These are phyloP conservation scores for Calameuta idolon DNA, from an alignment of 2,888 invertebrate species.

Conservation along the genomic window DNA sequence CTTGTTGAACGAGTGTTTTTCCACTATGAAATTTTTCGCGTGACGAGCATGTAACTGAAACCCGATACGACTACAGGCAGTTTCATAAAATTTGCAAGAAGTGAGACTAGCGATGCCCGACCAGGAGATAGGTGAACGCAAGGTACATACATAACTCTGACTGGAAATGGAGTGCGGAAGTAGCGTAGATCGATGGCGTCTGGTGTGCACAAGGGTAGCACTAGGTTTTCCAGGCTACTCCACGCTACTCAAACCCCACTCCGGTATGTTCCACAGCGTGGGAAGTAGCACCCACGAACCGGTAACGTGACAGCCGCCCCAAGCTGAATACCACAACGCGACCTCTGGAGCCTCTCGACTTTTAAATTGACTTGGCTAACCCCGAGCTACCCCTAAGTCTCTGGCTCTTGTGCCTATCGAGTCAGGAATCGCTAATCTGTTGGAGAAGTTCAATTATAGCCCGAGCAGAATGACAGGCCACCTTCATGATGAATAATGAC, in stretches of 20 bases:
- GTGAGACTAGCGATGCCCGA: neutral
- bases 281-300: neutral
- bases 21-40: neutral
- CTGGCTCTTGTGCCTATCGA: neutral
- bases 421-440: neutral
- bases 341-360: neutral
- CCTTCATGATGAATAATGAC: neutral
- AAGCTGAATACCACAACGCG: neutral
- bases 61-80: neutral
- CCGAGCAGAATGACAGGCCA: neutral
- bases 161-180: slow-evolving; percentile 22
- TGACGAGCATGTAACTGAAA: neutral
- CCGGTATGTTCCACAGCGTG: neutral
- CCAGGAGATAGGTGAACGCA: neutral
- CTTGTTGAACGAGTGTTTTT: neutral
- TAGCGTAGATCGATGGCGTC: slow-evolving; percentile 32
- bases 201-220: slow-evolving; percentile 13
- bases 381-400: neutral
- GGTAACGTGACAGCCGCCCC: neutral
- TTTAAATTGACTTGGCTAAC: neutral
- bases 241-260: neutral
- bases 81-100: slow-evolving; percentile 3
- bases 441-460: neutral
- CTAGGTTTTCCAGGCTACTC: neutral
- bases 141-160: neutral